Conservation (phyloP, 1,140 invertebrate genomes). For the Scaptomyza hsui region DNA sequence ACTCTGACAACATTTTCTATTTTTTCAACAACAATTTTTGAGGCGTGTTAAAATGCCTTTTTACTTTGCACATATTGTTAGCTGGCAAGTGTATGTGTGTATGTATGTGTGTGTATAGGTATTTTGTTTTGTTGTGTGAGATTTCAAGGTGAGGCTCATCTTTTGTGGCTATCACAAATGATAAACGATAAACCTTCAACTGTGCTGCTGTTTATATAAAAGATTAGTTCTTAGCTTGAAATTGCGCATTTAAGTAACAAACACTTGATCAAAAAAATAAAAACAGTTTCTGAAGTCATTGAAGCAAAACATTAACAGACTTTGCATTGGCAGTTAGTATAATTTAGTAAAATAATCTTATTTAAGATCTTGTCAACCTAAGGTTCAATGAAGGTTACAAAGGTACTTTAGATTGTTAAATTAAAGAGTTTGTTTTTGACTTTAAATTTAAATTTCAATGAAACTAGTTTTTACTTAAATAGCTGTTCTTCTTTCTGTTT, state of each 20-base stretch:
- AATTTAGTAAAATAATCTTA: neutral
- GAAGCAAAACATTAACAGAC: neutral
- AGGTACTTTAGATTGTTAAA: no score
- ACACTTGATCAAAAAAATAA: neutral
- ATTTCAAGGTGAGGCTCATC: conserved; percentile 49
- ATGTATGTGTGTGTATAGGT: conserved; percentile 5
- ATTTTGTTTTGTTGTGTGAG: conserved; percentile 10
- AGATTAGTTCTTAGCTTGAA: conserved; percentile 8
- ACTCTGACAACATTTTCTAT: conserved; percentile 59
- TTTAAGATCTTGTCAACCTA: neutral
- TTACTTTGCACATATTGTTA: conserved; percentile 33
- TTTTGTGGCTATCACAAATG: conserved; percentile 15
- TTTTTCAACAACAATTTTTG: conserved; percentile 35
- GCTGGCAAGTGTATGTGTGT: neutral
- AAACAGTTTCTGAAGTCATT: neutral
- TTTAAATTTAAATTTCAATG: no score
- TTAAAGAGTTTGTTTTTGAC: neutral
- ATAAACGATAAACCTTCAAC: conserved; percentile 26
- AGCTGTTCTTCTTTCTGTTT: neutral
- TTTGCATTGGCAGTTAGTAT: no score
- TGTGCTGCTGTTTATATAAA: conserved; percentile 10
- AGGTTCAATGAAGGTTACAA: neutral
- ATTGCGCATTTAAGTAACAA: conserved; percentile 9
- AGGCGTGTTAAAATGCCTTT: conserved; percentile 36
- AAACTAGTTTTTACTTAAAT: no score